Evolutionary conservation across 2,797 vertebrate genomes (phyloP).

Genomic region (Tangara arthus): DNA sequence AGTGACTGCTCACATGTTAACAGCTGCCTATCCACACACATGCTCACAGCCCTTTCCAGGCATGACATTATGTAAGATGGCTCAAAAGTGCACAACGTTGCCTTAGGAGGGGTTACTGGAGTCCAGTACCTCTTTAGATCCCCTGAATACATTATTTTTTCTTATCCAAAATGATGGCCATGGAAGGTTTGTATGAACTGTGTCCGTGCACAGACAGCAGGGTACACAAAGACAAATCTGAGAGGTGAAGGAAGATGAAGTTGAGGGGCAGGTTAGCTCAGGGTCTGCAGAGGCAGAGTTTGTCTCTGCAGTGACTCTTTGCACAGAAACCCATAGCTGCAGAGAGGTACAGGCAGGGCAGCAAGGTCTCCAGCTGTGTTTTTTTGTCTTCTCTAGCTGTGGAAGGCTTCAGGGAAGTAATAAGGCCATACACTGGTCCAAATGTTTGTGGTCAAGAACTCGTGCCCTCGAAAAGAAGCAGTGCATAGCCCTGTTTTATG

Average conservation of each 20-base stretch:
- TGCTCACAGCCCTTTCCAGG: not conserved
- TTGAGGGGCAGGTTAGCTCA: not conserved
- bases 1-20: not conserved
- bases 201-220: not conserved
- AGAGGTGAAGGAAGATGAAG: not conserved
- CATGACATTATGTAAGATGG: not conserved
- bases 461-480: not conserved
- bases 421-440: not conserved
- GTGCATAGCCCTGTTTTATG: slow-evolving; percentile 11
- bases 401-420: not conserved
- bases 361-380: not conserved
- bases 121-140: not conserved
- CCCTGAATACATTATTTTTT: not conserved
- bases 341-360: not conserved
- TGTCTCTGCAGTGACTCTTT: not conserved
- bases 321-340: not conserved
- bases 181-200: not conserved
- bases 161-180: not conserved
- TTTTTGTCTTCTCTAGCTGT: not conserved
- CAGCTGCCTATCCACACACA: not conserved
- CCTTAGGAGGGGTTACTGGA: not conserved
- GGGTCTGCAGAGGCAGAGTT: not conserved
- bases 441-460: slow-evolving; percentile 8
- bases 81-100: not conserved
- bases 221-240: not conserved